Evolutionary conservation across 2,797 vertebrate species (phyloP), one percentile per base, ranked within the genome.

Genomic region (Harpagifer antarcticus): DNA sequence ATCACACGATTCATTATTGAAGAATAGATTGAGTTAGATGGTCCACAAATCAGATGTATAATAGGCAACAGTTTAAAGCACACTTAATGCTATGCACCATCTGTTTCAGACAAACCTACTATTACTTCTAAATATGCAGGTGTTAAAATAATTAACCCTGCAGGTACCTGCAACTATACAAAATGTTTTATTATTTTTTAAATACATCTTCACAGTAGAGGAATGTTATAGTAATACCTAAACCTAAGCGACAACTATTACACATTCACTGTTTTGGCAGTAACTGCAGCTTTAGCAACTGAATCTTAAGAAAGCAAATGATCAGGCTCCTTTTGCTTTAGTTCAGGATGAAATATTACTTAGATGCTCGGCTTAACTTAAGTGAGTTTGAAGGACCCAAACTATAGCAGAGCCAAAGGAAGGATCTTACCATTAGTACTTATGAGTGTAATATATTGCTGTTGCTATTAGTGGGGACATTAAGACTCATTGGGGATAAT

Each of bases 1-100:
- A 75, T 64, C 59, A 62, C 31, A 53, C 16, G 11, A 61, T 75
- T 50, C 42, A 67, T 83, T 68, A 74, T 65, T 62, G 19, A 23
- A 64, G 52, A 42, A 64, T 71, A 19, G 20, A 55, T 62, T 47
- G 15, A 79, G 62, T 65, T 55, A 67, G 49, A 27, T 14, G 20
- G 7, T n/a, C 16, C 49, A 63, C 44, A 68, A 49, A 68, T 77
- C 37, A 58, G n/a, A 12, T 72, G 77, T 68, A 63, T 64, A 55
- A 19, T 19, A 20, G 31, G 53, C 6, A 69, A 61, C 71, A 19
- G 57, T 65, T 54, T 45, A 76, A 49, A 61, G 12, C 10, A 20
- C 4, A n/a, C 5, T 17, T 27, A 8, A 65, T 47, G 50, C 49
- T 49, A 4, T 6, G 33, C 37, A 27, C 19, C 31, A 11, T 55